Conservation (phyloP, 1,140 invertebrate genomes). For the Caenorhabditis tropicalis region DNA sequence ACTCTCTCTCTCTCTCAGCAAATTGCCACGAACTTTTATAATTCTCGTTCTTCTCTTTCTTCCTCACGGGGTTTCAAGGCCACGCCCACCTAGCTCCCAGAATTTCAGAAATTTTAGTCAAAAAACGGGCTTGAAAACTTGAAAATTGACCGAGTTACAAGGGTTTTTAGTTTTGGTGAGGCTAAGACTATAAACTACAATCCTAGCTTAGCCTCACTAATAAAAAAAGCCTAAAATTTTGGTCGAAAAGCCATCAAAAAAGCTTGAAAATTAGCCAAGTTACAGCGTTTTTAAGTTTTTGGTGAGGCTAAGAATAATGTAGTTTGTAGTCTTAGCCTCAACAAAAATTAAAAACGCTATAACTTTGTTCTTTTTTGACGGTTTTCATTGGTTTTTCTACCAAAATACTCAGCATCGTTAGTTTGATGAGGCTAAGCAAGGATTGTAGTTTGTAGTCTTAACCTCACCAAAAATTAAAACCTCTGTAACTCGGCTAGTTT, state of each 20-base stretch:
- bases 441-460: too few species aligned
- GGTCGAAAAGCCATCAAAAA: background rate
- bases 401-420: background rate
- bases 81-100: too few species aligned
- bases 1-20: too few species aligned
- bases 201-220: background rate
- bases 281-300: background rate
- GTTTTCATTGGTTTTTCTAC: background rate
- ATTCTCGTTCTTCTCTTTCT: too few species aligned
- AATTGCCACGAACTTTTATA: too few species aligned
- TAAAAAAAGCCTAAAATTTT: background rate
- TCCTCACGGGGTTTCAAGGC: too few species aligned
- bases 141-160: background rate
- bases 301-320: background rate
- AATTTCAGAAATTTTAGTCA: background rate
- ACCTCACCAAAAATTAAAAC: background rate
- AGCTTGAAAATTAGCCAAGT: background rate
- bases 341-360: background rate
- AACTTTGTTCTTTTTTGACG: too few species aligned
- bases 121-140: background rate
- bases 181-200: background rate
- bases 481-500: background rate
- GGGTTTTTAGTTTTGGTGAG: background rate
- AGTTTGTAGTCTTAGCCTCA: constrained; percentile 13
- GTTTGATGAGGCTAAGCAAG: too few species aligned